phyloP scores from a whole-genome alignment of 2,797 vertebrate genomes.

The Hippopotamyrus pictus region DNA sequence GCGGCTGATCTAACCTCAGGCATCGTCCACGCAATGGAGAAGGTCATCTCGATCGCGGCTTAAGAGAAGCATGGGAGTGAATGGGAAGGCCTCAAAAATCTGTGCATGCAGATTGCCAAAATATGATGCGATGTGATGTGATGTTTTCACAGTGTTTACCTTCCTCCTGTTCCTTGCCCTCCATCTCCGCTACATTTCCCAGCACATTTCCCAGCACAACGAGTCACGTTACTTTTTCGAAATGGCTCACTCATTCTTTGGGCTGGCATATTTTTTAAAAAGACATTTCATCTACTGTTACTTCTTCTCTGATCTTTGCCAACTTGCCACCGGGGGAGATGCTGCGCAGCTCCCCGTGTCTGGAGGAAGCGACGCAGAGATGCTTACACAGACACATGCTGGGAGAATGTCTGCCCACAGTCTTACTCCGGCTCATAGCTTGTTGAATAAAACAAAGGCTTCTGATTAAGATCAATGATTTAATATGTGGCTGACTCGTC shows the following conservation, averaged over 20 bases:
- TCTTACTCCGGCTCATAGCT: not conserved
- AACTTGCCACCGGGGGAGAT: not conserved
- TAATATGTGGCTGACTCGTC: not conserved
- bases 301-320: slow-evolving; percentile 13
- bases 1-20: not conserved
- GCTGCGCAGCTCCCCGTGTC: not conserved
- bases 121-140: not conserved
- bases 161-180: not conserved
- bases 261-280: not conserved
- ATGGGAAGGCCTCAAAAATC: not conserved
- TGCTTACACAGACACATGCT: slow-evolving; percentile 2
- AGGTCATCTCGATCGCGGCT: not conserved
- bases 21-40: not conserved
- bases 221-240: not conserved
- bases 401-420: not conserved
- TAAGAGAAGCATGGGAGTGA: not conserved
- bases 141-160: not conserved
- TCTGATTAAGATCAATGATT: slow-evolving; percentile 6
- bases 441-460: not conserved
- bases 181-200: not conserved
- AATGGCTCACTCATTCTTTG: not conserved
- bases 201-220: not conserved
- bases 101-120: not conserved
- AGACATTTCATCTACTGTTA: not conserved
- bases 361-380: not conserved